phyloP scores from a whole-genome alignment of 2,888 invertebrate genomes.

The Acrocera orbiculus region DNA sequence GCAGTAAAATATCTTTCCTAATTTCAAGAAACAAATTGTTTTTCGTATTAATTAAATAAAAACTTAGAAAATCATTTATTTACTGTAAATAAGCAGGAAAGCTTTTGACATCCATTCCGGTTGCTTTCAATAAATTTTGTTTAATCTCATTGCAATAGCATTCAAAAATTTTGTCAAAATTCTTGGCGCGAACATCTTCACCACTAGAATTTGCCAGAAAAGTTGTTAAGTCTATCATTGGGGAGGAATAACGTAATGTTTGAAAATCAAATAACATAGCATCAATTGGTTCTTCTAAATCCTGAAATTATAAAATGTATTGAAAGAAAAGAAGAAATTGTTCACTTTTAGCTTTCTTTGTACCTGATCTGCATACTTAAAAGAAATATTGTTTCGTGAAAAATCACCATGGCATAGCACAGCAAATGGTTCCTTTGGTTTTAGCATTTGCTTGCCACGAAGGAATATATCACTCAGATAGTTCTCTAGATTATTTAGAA shows the following conservation, averaged over 20 bases:
- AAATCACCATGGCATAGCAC: constrained; percentile 28
- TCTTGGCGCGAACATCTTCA: constrained; percentile 18
- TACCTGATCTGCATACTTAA: constrained; percentile 17
- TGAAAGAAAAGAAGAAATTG: no score
- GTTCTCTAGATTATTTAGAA: constrained; percentile 15
- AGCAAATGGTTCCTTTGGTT: constrained; percentile 22
- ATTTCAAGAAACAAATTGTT: no score
- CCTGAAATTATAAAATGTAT: no score
- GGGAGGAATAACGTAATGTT: constrained; percentile 24
- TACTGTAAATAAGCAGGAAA: constrained; percentile 22
- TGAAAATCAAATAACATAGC: constrained; percentile 30
- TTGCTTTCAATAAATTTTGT: constrained; percentile 11
- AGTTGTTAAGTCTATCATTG: constrained; percentile 25
- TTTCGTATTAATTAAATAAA: no score
- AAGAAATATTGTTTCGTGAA: constrained; percentile 28
- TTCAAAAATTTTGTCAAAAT: constrained; percentile 23
- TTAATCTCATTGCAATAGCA: constrained; percentile 20
- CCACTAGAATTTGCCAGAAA: constrained; percentile 22
- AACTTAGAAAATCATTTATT: neutral
- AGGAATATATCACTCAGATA: constrained; percentile 11
- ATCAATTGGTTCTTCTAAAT: constrained; percentile 16
- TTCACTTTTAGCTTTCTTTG: no score
- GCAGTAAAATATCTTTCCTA: constrained; percentile 20
- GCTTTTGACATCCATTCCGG: constrained; percentile 4
- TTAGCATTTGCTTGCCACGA: constrained; percentile 19